Base-by-base conservation (phyloP, 2,888 invertebrate species). In the Deroplatys truncata region DNA sequence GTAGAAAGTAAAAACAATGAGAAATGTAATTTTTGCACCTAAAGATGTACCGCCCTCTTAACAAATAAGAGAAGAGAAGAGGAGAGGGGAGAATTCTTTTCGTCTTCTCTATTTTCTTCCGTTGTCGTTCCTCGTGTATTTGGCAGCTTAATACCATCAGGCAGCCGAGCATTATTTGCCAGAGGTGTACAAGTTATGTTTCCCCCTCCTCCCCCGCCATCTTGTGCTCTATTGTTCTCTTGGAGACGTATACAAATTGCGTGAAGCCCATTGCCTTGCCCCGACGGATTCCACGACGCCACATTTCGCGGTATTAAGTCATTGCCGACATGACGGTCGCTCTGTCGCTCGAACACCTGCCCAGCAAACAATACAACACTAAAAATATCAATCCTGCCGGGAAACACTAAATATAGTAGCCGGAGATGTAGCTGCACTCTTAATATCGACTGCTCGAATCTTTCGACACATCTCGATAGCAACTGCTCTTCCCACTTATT, bases 261-360 rank as follows among this genome's bases (percentile, higher is more conserved):
- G 86, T 43, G 28, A 72, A 72, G 56, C 56, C 56, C 56, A 72
- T 84, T 28, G 28, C 29, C n/a, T 16, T 82, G 84, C 83, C 43
- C 88, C 25, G 43, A 35, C 28, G 84, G 28, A 88, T 88, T 88
- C 88, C 84, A 83, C 88, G 88, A 83, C 89, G 89, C 89, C 88
- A 82, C 89, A 87, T 89, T 89, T 89, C 49, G 89, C 89, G 89
- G 89, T 89, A 86, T 89, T 88, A 86, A 86, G 86, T 86, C 89
- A 86, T 89, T 82, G 84, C 84, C 88, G 56, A 35, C 88, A 88
- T 88, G 88, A 49, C 88, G 83, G 82, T 31, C 20, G 20, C 25
- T 25, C 72, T 29, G 87, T 87, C 82, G 31, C 29, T 31, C 9
- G 28, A 82, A 86, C 86, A 86, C 86, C 86, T 86, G 82, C 86